A percentile compares a stretch with the other conserved stretches of the same genome.
phyloP scores from a whole-genome alignment of 2,113 vertebrate genomes.

The Alethe diademata region DNA sequence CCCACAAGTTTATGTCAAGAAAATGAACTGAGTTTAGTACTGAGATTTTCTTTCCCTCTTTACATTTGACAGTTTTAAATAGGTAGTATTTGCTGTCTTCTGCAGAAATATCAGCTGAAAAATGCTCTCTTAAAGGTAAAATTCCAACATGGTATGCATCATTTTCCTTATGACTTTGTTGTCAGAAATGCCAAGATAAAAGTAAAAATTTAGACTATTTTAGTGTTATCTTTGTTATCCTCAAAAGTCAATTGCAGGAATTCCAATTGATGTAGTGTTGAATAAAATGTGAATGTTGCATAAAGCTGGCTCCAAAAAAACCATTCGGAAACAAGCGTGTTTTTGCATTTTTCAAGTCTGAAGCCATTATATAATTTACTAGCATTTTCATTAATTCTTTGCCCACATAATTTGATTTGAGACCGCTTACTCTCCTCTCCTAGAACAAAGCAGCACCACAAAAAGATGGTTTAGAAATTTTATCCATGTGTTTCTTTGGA shows the following conservation, averaged over 20 bases:
- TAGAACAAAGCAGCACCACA: background rate
- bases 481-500: background rate
- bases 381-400: conserved; percentile 13
- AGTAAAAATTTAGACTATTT: background rate
- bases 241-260: background rate
- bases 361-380: conserved; percentile 5
- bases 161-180: background rate
- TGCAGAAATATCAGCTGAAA: background rate
- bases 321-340: background rate
- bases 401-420: background rate
- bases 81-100: background rate
- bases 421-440: background rate
- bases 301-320: background rate
- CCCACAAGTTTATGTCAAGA: background rate
- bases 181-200: background rate
- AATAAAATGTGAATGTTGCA: background rate
- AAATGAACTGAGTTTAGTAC: background rate
- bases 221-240: background rate
- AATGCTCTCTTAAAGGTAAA: background rate
- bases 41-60: background rate
- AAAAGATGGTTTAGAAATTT: background rate
- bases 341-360: background rate
- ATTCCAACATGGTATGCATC: background rate
- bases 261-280: background rate
- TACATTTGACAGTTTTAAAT: background rate